phyloP scores from a whole-genome alignment of 1,140 invertebrate genomes.

The Pygmarrhopalites habei region DNA sequence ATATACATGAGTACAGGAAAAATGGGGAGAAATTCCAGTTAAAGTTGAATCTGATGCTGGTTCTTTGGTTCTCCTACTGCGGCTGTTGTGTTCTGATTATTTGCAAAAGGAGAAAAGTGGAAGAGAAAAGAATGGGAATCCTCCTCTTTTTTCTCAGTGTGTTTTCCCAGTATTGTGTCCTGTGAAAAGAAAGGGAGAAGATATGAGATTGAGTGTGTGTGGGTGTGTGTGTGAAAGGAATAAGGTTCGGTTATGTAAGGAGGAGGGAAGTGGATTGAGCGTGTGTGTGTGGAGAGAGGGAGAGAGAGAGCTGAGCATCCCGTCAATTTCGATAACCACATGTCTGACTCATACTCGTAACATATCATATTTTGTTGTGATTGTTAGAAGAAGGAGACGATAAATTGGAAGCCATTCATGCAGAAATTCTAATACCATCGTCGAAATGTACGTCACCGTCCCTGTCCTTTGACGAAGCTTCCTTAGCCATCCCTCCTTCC shows the following conservation, averaged over 20 bases:
- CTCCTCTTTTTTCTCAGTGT: too few relatives aligned
- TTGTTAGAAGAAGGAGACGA: slow-evolving; percentile 17
- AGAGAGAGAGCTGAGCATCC: too few relatives aligned
- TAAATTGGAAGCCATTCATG: slow-evolving; percentile 25
- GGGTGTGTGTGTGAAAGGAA: too few relatives aligned
- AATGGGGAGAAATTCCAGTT: too few relatives aligned
- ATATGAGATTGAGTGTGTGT: not conserved
- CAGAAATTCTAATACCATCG: slow-evolving; percentile 34
- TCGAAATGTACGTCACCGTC: not conserved
- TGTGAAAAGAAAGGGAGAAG: not conserved
- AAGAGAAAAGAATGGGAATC: too few relatives aligned
- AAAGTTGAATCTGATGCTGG: too few relatives aligned
- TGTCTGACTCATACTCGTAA: not conserved
- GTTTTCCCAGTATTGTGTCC: not conserved
- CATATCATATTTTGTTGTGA: slow-evolving; percentile 28
- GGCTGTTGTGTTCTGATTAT: too few relatives aligned
- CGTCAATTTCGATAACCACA: not conserved
- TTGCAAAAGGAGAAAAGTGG: too few relatives aligned
- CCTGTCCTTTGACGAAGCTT: not conserved
- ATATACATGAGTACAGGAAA: too few relatives aligned
- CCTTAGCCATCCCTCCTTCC: not conserved
- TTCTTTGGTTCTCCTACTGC: too few relatives aligned
- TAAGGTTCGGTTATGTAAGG: not conserved
- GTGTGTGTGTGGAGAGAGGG: too few relatives aligned
- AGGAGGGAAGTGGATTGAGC: not conserved